phyloP scores from a whole-genome alignment of 2,888 invertebrate species.

The Dicranocentrus wangi region DNA sequence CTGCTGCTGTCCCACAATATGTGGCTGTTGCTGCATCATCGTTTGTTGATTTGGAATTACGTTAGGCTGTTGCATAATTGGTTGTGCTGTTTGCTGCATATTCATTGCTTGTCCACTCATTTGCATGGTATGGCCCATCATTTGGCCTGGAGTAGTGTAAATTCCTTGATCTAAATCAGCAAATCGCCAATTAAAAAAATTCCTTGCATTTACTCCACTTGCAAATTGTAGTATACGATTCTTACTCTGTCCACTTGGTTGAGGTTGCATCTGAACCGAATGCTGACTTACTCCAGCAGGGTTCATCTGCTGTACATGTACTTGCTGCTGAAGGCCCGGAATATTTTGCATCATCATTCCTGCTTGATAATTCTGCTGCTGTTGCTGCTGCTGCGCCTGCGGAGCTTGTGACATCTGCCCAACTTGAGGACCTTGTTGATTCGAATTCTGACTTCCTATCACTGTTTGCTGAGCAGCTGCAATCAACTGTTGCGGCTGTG shows the following conservation, averaged over 20 bases:
- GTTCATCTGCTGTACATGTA: conserved; percentile 66
- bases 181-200: conserved; percentile 11
- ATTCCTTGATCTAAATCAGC: conserved; percentile 50
- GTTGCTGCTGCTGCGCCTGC: conserved; percentile 44
- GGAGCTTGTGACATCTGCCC: conserved; percentile 37
- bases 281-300: conserved; percentile 64
- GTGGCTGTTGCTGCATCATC: conserved; percentile 75
- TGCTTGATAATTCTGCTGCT: conserved; percentile 65
- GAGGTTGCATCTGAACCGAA: conserved; percentile 74
- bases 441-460: conserved; percentile 38
- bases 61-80: conserved; percentile 75
- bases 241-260: conserved; percentile 57
- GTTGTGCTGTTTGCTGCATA: conserved; percentile 61
- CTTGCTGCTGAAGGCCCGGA: conserved; percentile 54
- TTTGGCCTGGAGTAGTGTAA: conserved; percentile 56
- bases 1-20: conserved; percentile 59
- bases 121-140: conserved; percentile 62
- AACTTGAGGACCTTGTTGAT: conserved; percentile 50
- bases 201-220: background rate
- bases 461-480: conserved; percentile 33
- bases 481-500: conserved; percentile 61
- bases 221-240: too few species aligned
- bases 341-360: conserved; percentile 70
- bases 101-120: conserved; percentile 54
- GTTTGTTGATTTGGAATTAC: conserved; percentile 76